Evolutionary conservation across 2,888 invertebrate species (phyloP).

Genomic region (Eilema caniola): DNA sequence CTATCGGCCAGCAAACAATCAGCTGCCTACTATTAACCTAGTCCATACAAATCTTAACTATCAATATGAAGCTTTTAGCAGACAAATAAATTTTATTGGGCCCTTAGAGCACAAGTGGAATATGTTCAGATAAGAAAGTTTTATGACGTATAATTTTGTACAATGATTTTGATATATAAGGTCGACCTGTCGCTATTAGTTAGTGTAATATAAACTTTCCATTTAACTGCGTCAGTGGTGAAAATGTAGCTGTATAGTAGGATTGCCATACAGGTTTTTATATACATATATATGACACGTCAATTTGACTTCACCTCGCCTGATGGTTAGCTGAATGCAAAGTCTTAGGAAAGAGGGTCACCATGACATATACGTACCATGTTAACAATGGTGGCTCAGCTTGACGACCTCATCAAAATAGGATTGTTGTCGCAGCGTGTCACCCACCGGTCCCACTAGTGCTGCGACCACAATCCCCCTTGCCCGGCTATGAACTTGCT

Average conservation of each 20-base stretch:
- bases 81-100: slow-evolving; percentile 61
- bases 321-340: too few relatives aligned
- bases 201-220: neutral
- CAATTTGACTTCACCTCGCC: too few relatives aligned
- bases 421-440: too few relatives aligned
- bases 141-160: slow-evolving; percentile 18
- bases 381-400: too few relatives aligned
- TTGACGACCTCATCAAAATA: too few relatives aligned
- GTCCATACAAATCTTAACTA: slow-evolving; percentile 30
- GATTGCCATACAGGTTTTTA: too few relatives aligned
- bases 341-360: too few relatives aligned
- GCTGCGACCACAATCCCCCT: too few relatives aligned
- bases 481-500: too few relatives aligned
- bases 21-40: neutral
- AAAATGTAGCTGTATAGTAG: neutral
- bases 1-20: neutral
- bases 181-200: slow-evolving; percentile 6
- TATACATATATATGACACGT: too few relatives aligned
- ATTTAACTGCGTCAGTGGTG: neutral
- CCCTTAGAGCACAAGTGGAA: slow-evolving; percentile 32
- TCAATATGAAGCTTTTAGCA: slow-evolving; percentile 66
- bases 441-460: too few relatives aligned
- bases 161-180: slow-evolving; percentile 3
- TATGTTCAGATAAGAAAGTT: slow-evolving; percentile 30
- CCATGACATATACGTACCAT: too few relatives aligned